A percentile compares a stretch with the other conserved stretches of the same genome.
Evolutionary conservation across 2,888 invertebrate genomes (phyloP).

Genomic region (Lochmaea capreae): DNA sequence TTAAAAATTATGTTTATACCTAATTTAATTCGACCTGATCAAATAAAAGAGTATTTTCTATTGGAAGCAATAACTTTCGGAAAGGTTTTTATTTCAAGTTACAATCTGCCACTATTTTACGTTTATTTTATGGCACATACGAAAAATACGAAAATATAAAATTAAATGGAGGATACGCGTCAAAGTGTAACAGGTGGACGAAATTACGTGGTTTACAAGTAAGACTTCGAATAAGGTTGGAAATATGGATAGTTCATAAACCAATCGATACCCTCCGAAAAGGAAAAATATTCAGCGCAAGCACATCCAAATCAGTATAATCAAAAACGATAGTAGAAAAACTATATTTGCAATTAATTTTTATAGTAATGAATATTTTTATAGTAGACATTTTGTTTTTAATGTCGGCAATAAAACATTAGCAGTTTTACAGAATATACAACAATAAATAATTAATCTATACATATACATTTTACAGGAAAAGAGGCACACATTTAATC

Average conservation of each 20-base stretch:
- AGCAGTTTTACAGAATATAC: too few species aligned
- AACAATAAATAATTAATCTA: too few species aligned
- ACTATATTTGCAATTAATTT: too few species aligned
- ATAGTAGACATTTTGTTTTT: too few species aligned
- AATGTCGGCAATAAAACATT: too few species aligned
- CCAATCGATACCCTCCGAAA: constrained; percentile 24
- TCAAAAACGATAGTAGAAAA: not conserved
- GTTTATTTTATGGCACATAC: constrained; percentile 26
- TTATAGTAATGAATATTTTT: too few species aligned
- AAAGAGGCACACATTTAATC: too few species aligned
- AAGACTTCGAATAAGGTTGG: constrained; percentile 55
- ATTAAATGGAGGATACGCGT: constrained; percentile 54
- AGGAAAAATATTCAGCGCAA: not conserved
- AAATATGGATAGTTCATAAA: constrained; percentile 56
- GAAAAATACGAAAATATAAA: constrained; percentile 48
- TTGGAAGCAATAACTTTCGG: not conserved
- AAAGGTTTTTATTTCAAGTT: constrained; percentile 1
- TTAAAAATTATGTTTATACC: not conserved
- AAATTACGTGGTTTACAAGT: constrained; percentile 63
- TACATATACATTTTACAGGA: too few species aligned
- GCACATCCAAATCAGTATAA: not conserved
- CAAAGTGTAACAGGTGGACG: constrained; percentile 62
- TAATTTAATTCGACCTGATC: not conserved
- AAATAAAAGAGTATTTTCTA: not conserved
- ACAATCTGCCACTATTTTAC: constrained; percentile 11